A percentile compares a stretch with the other conserved stretches of the same genome.
Evolutionary conservation across 2,888 invertebrate genomes (phyloP).

Genomic region (Tribolium freemani): DNA sequence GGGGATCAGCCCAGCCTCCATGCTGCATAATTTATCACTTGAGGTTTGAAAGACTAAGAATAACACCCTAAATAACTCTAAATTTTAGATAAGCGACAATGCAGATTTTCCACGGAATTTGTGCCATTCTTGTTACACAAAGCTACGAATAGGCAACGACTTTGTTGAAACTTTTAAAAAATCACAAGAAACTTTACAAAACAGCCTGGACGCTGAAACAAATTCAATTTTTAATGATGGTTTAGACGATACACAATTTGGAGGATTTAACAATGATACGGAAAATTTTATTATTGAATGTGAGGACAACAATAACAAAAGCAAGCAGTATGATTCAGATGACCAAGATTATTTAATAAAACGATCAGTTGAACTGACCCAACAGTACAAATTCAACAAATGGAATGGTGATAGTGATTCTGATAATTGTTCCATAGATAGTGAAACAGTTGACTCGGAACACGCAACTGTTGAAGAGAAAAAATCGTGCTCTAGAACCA

Average conservation of each 20-base stretch:
- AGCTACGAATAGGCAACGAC: slow-evolving; percentile 46
- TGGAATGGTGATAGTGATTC: neutral
- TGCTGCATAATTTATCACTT: slow-evolving; percentile 4
- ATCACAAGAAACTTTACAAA: slow-evolving; percentile 38
- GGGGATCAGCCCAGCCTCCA: neutral
- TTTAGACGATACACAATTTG: too few species aligned
- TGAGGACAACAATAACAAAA: neutral
- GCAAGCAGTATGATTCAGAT: neutral
- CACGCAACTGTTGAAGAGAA: neutral
- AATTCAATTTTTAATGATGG: too few species aligned
- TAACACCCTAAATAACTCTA: neutral
- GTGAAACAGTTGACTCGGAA: neutral
- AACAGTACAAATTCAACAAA: neutral
- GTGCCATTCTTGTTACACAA: slow-evolving; percentile 47
- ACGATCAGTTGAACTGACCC: slow-evolving; percentile 1
- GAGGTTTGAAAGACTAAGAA: neutral
- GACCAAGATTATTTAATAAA: slow-evolving; percentile 15
- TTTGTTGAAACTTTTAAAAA: slow-evolving; percentile 48
- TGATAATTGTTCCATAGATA: neutral
- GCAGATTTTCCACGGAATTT: slow-evolving; percentile 43
- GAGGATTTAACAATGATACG: neutral
- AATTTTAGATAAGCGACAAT: neutral
- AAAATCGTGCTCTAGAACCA: neutral
- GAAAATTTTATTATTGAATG: neutral
- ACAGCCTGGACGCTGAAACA: neutral